Evolutionary conservation across 2,888 invertebrate species (phyloP), one percentile per base, ranked within the genome.

Genomic region (Acrobasis repandana): DNA sequence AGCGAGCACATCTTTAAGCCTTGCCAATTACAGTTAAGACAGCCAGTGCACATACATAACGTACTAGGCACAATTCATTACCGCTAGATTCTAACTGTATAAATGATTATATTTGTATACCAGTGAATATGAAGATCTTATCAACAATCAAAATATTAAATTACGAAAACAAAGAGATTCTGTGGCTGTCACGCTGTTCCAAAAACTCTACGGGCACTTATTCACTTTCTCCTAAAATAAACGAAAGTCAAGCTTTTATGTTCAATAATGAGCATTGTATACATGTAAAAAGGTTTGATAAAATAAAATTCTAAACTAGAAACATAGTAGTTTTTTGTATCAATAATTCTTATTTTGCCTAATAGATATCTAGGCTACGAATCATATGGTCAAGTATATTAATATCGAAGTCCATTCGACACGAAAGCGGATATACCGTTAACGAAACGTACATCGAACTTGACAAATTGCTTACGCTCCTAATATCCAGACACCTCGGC

Each of bases 391-490:
- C n/a, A 52, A 34, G 11, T 36, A 15, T 51, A 51, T 34, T 33
- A 74, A 73, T 69, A 73, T 43, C n/a, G 43, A 71, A 73, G 34
- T 33, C 9, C 14, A 49, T 58, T 73, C 71, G 67, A 71, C 69
- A 69, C 67, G 67, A 70, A 71, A 68, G 20, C 38, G 14, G 20
- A 71, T 71, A 78, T 83, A 84, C 88, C 87, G 87, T 85, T 88
- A 86, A 85, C 81, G 80, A 80, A 83, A 85, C 84, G 83, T 82
- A 84, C 82, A 87, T 83, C 83, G 83, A 85, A 86, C 85, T 85
- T 84, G 90, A 90, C 90, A 91, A 90, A 90, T 91, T 88, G 87
- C 89, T 90, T 87, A 85, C 86, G 88, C 89, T 89, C 87, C 86
- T 86, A 88, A 90, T 86, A 86, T 83, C 83, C 82, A 83, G 86